Percentiles rank a stretch among this genome's conserved stretches.
Conservation (phyloP, 1,140 invertebrate genomes). For the Vollenhovia emeryi region DNA sequence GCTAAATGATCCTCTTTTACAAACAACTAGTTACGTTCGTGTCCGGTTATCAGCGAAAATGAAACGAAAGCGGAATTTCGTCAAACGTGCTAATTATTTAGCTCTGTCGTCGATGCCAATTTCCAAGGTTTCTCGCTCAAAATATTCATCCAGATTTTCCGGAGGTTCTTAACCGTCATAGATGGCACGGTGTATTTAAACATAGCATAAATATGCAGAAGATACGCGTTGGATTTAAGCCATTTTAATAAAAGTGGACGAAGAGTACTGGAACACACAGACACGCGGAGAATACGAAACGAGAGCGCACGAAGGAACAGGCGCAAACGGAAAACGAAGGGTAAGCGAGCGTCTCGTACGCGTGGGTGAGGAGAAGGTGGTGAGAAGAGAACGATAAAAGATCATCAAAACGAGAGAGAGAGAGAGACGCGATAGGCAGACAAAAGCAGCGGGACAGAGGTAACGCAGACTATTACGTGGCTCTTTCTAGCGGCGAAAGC, state of each 20-base stretch:
- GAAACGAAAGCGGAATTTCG: neutral
- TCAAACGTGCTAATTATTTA: neutral
- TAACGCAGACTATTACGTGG: conserved; percentile 74
- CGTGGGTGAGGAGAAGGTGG: neutral
- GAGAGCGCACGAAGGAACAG: neutral
- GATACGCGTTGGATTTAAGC: neutral
- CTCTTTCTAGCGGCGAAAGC: conserved; percentile 66
- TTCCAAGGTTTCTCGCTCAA: neutral
- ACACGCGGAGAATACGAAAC: neutral
- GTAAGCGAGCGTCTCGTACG: conserved; percentile 22
- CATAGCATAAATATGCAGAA: neutral
- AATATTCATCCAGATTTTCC: neutral
- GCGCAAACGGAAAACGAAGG: conserved; percentile 2
- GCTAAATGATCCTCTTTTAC: conserved; percentile 49
- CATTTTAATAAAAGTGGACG: neutral
- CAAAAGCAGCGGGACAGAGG: conserved; percentile 57
- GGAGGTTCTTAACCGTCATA: neutral
- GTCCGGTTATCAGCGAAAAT: conserved; percentile 13
- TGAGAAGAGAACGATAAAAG: conserved; percentile 45
- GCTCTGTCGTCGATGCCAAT: neutral
- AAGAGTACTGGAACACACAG: neutral
- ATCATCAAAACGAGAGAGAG: conserved; percentile 24
- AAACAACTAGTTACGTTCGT: neutral
- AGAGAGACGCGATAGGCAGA: conserved; percentile 19
- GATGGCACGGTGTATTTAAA: neutral